Base-by-base conservation (phyloP, 1,140 invertebrate genomes). In the Eurosta solidaginis region DNA sequence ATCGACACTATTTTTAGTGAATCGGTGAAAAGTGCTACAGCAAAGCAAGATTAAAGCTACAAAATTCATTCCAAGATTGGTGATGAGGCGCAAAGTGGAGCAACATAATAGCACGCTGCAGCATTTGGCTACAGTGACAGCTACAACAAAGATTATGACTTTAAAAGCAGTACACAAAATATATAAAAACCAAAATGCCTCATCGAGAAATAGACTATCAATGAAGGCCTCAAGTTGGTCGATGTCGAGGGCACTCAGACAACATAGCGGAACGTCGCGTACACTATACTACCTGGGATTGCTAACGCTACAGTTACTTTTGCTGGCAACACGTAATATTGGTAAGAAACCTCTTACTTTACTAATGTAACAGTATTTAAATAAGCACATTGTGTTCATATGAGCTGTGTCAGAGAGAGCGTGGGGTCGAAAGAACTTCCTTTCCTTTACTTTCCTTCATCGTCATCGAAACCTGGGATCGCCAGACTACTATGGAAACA, bases 311-410 rank as follows among this genome's bases (percentile, higher is more conserved):
- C 54, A n/a, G n/a, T 33, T 63, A 33, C 59, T 68, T 17, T n/a
- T 68, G 59, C n/a, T 68, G 7, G 59, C 33, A 1, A 68, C 59
- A 68, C 59, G 59, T 68, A 68, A 40, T 68, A 68, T 40, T 36
- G 59, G 59, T 68, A 68, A 68, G 59, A n/a, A n/a, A n/a, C n/a
- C n/a, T n/a, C n/a, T n/a, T n/a, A n/a, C n/a, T n/a, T n/a, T n/a
- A n/a, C n/a, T n/a, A n/a, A n/a, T n/a, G n/a, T n/a, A n/a, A n/a
- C n/a, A n/a, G n/a, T n/a, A n/a, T n/a, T n/a, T n/a, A n/a, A n/a
- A n/a, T n/a, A n/a, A n/a, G n/a, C n/a, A n/a, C n/a, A n/a, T n/a
- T n/a, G n/a, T n/a, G n/a, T n/a, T n/a, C n/a, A n/a, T n/a, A n/a
- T n/a, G n/a, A n/a, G n/a, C n/a, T n/a, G n/a, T n/a, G n/a, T n/a